Conservation (phyloP, 2,113 vertebrate species). For the Castor canadensis region DNA sequence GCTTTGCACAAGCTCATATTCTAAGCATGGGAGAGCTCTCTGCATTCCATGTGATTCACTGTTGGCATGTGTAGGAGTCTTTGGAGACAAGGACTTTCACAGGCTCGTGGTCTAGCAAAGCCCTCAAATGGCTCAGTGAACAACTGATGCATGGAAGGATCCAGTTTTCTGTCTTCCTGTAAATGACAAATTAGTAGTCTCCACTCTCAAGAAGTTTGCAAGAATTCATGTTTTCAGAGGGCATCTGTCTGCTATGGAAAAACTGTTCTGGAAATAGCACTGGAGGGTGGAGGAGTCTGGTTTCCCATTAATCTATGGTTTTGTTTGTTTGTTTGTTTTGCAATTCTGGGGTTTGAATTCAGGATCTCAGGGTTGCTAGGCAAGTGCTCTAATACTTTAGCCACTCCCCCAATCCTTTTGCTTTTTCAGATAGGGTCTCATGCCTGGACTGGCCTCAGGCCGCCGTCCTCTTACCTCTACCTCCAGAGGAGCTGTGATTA, state of each 20-base stretch:
- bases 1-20: background rate
- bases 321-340: no score
- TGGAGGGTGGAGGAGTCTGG: background rate
- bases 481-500: no score
- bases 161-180: background rate
- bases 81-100: background rate
- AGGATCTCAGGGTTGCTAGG: no score
- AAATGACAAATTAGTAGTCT: background rate
- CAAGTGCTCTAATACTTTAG: no score
- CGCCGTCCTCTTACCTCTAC: no score
- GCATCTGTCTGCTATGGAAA: background rate
- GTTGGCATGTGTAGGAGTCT: background rate
- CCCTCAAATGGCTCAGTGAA: background rate
- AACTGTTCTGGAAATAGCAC: background rate
- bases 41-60: background rate
- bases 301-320: no score
- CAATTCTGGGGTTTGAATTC: no score
- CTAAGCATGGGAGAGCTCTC: background rate
- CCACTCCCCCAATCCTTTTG: no score
- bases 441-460: no score
- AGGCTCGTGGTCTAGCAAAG: background rate
- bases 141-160: rapidly evolving
- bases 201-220: background rate
- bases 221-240: background rate
- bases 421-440: no score